Conservation (phyloP, 2,797 vertebrate genomes). For the Fistularia tabacaria region DNA sequence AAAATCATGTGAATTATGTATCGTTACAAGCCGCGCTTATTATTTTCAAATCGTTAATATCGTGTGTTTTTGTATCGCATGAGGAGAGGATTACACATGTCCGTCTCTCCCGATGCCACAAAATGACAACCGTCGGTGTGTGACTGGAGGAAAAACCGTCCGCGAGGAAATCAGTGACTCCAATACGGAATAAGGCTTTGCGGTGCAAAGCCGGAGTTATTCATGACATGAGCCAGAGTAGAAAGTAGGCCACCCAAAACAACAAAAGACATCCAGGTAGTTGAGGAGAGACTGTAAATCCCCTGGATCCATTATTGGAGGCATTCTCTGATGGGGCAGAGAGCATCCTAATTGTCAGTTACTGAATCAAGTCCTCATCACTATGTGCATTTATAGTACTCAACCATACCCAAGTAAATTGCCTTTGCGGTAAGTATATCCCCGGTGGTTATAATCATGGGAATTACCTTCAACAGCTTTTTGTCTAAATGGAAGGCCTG, state of each 20-base stretch:
- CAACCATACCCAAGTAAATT: conserved; percentile 50
- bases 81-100: not conserved
- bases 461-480: conserved; percentile 54
- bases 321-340: conserved; percentile 41
- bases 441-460: conserved; percentile 64
- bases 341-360: conserved; percentile 60
- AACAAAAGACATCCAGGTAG: conserved; percentile 60
- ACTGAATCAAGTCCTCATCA: conserved; percentile 52
- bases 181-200: conserved; percentile 31
- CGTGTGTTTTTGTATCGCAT: not conserved
- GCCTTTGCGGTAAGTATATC: conserved; percentile 49
- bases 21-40: too few species aligned
- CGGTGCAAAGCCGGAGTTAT: conserved; percentile 54
- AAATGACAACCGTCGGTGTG: conserved; percentile 5
- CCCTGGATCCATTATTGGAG: conserved; percentile 55
- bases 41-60: not conserved
- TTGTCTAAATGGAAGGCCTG: conserved; percentile 43
- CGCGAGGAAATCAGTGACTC: conserved; percentile 20
- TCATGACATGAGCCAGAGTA: conserved; percentile 45
- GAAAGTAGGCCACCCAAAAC: conserved; percentile 67
- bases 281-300: conserved; percentile 54
- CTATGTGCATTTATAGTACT: conserved; percentile 47
- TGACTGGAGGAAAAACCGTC: conserved; percentile 28
- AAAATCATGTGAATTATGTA: too few species aligned
- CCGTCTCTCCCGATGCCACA: conserved; percentile 3